phyloP scores from a whole-genome alignment of 2,888 invertebrate genomes.

The Malacosoma neustria region DNA sequence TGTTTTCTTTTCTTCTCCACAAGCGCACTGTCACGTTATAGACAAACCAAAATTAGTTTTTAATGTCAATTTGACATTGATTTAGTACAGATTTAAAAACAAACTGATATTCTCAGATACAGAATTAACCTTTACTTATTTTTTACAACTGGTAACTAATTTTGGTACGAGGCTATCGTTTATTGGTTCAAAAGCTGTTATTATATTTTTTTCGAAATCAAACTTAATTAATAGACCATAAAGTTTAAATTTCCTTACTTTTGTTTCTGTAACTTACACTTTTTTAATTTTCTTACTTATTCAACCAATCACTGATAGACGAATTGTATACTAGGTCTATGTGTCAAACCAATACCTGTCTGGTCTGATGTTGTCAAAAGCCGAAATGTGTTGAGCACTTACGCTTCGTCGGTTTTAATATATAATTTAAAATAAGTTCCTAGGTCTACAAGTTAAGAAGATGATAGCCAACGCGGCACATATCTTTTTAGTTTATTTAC shows the following conservation, averaged over 20 bases:
- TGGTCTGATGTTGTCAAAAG: constrained; percentile 30
- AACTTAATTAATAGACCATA: too few species aligned
- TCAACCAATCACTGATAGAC: constrained; percentile 49
- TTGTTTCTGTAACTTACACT: too few species aligned
- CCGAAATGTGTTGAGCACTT: constrained; percentile 41
- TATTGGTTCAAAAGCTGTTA: background rate
- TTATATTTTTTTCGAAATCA: too few species aligned
- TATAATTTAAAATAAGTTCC: constrained; percentile 36
- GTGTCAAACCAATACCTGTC: constrained; percentile 36
- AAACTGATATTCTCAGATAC: too few species aligned
- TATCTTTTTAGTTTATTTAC: constrained; percentile 52
- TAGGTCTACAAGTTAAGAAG: constrained; percentile 36
- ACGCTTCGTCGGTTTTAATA: constrained; percentile 24
- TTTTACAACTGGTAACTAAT: background rate
- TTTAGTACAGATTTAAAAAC: too few species aligned
- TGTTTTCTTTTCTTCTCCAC: too few species aligned
- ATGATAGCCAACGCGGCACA: constrained; percentile 52
- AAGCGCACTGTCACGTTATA: background rate
- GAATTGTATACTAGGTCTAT: constrained; percentile 48
- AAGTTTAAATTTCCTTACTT: too few species aligned
- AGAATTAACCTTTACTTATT: too few species aligned
- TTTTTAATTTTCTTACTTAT: background rate
- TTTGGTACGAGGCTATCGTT: background rate
- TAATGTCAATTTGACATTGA: background rate
- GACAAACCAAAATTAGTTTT: background rate